Percentiles rank a stretch among this genome's conserved stretches.
phyloP scores from a whole-genome alignment of 1,140 invertebrate species.

The Drosophila parvula region DNA sequence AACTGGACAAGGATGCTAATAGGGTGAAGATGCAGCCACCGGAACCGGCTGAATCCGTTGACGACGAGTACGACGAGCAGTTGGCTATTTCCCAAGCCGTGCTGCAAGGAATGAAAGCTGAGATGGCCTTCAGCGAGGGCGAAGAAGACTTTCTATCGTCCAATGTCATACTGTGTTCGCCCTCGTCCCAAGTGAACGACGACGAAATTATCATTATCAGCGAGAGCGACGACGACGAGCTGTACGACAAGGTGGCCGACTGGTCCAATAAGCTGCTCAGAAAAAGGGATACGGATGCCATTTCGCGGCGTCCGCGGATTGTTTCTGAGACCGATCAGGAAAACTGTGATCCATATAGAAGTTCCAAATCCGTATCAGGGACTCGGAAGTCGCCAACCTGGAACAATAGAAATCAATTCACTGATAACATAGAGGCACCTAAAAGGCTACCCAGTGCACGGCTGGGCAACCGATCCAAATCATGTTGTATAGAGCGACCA shows the following conservation, averaged over 20 bases:
- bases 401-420: neutral
- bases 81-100: conserved; percentile 58
- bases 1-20: conserved; percentile 19
- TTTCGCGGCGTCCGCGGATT: neutral
- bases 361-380: neutral
- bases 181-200: conserved; percentile 16
- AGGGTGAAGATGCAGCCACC: neutral
- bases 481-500: conserved; percentile 18
- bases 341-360: neutral
- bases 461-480: conserved; percentile 30
- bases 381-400: neutral
- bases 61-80: conserved; percentile 55
- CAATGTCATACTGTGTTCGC: conserved; percentile 1
- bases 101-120: conserved; percentile 68
- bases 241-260: conserved; percentile 58
- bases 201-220: conserved; percentile 53
- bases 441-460: neutral
- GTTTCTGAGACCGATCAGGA: neutral
- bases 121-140: conserved; percentile 46
- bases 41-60: neutral
- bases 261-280: conserved; percentile 74
- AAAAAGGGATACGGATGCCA: conserved; percentile 29
- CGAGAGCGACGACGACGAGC: conserved; percentile 61
- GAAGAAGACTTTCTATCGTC: conserved; percentile 12
- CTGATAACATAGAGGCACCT: neutral